phyloP scores from a whole-genome alignment of 2,797 vertebrate genomes.

The Momotus momota region DNA sequence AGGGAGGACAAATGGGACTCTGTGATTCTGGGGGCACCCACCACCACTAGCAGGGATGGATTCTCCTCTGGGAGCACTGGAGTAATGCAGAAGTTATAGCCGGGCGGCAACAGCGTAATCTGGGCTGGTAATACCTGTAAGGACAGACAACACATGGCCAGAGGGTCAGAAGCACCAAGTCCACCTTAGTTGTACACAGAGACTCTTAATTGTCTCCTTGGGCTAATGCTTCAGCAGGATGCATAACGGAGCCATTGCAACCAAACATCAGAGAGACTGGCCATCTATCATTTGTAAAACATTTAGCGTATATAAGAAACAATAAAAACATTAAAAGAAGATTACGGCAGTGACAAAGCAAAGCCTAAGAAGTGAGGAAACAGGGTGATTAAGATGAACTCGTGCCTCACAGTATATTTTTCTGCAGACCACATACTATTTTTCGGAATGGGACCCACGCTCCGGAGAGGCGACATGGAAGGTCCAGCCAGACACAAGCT shows the following conservation, averaged over 20 bases:
- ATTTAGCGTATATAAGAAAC: conserved; percentile 10
- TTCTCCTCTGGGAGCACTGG: background rate
- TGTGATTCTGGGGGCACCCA: conserved; percentile 40
- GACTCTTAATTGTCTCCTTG: background rate
- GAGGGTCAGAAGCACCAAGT: conserved; percentile 15
- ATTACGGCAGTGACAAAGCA: conserved; percentile 29
- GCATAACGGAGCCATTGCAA: background rate
- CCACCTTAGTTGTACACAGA: background rate
- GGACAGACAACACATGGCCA: background rate
- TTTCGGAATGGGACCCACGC: conserved; percentile 20
- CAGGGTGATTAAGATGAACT: conserved; percentile 11
- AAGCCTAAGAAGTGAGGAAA: conserved; percentile 41
- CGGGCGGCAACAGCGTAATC: background rate
- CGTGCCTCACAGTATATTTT: background rate
- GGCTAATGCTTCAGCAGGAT: background rate
- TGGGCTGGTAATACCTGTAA: background rate
- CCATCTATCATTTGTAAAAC: conserved; percentile 21
- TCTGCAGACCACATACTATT: conserved; percentile 4
- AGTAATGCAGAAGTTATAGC: background rate
- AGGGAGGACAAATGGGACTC: conserved; percentile 56
- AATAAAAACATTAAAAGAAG: conserved; percentile 57
- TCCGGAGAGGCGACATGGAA: background rate
- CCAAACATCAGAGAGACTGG: conserved; percentile 34
- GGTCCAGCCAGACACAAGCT: background rate
- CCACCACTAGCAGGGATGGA: background rate